These are phyloP conservation scores for Chondrilla cf. caribensis DNA, from an alignment of 37 sponge, comb jelly and placozoan species.

Conservation along the genomic window DNA sequence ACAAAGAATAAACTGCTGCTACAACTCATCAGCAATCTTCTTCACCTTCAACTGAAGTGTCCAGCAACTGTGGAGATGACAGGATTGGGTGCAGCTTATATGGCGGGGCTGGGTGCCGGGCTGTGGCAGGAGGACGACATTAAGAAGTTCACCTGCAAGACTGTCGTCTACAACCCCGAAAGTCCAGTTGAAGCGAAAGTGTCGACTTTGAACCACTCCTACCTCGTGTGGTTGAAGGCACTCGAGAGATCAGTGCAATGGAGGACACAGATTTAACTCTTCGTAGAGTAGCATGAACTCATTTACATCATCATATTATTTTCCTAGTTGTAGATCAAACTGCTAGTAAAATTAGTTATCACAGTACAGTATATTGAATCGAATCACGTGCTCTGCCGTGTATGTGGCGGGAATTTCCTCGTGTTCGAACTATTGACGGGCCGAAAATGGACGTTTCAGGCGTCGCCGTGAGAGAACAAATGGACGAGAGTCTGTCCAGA, in stretches of 20 bases:
- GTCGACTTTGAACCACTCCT: neutral
- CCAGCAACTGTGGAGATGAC: constrained; percentile 69
- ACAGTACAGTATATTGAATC: no score
- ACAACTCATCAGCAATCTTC: constrained; percentile 52
- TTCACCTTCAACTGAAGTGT: constrained; percentile 36
- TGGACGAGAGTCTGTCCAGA: constrained; percentile 42
- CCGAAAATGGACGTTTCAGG: no score
- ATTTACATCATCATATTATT: no score
- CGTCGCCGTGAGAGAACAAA: neutral
- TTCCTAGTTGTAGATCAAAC: no score
- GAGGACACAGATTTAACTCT: no score
- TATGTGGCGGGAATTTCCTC: no score
- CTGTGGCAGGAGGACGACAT: constrained; percentile 72
- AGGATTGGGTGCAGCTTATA: constrained; percentile 66
- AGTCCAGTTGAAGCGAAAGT: neutral
- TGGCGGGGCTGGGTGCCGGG: constrained; percentile 80
- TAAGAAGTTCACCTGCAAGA: constrained; percentile 24
- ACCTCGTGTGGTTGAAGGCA: constrained; percentile 48
- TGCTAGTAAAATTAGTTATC: no score
- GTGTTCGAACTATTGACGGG: no score
- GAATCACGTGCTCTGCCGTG: no score
- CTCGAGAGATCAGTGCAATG: constrained; percentile 56
- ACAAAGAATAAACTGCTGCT: constrained; percentile 60
- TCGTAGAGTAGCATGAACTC: no score
- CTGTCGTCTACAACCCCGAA: constrained; percentile 20